A percentile compares a stretch with the other conserved stretches of the same genome.
phyloP scores from a whole-genome alignment of 2,797 vertebrate genomes.

The Pangasius sanitwongsei region DNA sequence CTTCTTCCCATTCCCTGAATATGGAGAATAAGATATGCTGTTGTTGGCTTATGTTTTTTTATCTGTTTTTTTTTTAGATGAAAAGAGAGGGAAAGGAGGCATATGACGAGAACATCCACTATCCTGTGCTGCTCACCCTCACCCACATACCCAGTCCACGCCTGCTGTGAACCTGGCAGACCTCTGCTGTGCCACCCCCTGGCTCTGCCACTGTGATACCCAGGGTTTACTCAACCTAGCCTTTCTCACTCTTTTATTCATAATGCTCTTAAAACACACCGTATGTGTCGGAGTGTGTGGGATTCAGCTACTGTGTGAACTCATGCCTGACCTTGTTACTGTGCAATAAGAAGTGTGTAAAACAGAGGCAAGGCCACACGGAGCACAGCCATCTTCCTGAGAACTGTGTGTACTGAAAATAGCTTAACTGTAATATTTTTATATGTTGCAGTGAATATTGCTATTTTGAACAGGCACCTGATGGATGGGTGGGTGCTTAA shows the following conservation, averaged over 20 bases:
- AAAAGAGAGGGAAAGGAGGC: conserved; percentile 84
- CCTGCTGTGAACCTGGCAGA: conserved; percentile 62
- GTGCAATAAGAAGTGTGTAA: conserved; percentile 57
- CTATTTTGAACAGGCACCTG: conserved; percentile 25
- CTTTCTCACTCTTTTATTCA: conserved; percentile 32
- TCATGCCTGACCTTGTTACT: conserved; percentile 65
- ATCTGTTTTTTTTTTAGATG: conserved; percentile 76
- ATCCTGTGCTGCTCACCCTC: conserved; percentile 88
- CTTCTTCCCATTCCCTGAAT: background rate
- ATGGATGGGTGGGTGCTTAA: conserved; percentile 23
- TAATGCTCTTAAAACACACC: conserved; percentile 39
- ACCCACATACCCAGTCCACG: conserved; percentile 73
- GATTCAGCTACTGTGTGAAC: conserved; percentile 32
- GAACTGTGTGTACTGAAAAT: conserved; percentile 10
- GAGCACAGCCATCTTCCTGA: conserved; percentile 30
- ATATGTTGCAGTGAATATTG: conserved; percentile 24
- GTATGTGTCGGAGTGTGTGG: conserved; percentile 28
- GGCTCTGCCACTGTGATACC: conserved; percentile 65
- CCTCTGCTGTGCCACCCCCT: conserved; percentile 46
- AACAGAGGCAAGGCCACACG: conserved; percentile 30
- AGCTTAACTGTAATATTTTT: conserved; percentile 21
- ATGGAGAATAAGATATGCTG: background rate
- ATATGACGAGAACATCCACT: conserved; percentile 96
- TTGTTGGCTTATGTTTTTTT: background rate
- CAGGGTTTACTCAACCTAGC: conserved; percentile 47